Evolutionary conservation across 2,113 vertebrate species (phyloP).

Genomic region (Silurus glanis): DNA sequence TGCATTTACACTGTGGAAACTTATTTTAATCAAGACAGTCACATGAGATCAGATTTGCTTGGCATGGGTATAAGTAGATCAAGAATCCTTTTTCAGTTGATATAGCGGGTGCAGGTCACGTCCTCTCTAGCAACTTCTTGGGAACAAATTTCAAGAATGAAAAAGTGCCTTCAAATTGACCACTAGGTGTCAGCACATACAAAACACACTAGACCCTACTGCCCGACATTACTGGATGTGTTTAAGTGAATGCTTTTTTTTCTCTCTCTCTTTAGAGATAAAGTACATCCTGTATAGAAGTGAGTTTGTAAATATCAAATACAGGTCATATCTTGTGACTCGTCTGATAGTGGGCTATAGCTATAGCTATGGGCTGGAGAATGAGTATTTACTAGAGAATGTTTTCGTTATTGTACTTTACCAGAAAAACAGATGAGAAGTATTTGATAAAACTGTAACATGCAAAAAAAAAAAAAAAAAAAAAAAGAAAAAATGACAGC

Average conservation of each 20-base stretch:
- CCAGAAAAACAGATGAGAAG: not conserved
- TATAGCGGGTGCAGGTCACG: slow-evolving; percentile 2
- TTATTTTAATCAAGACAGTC: not conserved
- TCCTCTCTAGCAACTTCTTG: not conserved
- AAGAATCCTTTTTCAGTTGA: slow-evolving; percentile 1
- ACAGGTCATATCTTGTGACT: not conserved
- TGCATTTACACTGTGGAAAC: slow-evolving; percentile 24
- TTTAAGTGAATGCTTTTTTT: not conserved
- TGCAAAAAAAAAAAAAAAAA: not conserved
- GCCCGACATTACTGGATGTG: not conserved
- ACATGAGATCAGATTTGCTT: slow-evolving; percentile 1
- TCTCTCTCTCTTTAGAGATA: not conserved
- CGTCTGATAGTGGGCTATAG: slow-evolving; percentile 16
- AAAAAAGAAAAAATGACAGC: not conserved
- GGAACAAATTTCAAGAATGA: slow-evolving; percentile 5
- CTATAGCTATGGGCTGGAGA: not conserved
- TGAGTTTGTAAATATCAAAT: slow-evolving; percentile 21
- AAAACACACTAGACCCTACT: not conserved
- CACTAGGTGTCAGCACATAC: slow-evolving; percentile 62
- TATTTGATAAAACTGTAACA: not conserved
- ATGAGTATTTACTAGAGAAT: not conserved
- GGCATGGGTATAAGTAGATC: slow-evolving; percentile 24
- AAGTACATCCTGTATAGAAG: slow-evolving; percentile 7
- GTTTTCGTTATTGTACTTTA: slow-evolving; percentile 5
- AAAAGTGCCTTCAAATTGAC: slow-evolving; percentile 19